These are phyloP conservation scores for Vidua chalybeata DNA, from an alignment of 2,113 vertebrate genomes.

Conservation along the genomic window DNA sequence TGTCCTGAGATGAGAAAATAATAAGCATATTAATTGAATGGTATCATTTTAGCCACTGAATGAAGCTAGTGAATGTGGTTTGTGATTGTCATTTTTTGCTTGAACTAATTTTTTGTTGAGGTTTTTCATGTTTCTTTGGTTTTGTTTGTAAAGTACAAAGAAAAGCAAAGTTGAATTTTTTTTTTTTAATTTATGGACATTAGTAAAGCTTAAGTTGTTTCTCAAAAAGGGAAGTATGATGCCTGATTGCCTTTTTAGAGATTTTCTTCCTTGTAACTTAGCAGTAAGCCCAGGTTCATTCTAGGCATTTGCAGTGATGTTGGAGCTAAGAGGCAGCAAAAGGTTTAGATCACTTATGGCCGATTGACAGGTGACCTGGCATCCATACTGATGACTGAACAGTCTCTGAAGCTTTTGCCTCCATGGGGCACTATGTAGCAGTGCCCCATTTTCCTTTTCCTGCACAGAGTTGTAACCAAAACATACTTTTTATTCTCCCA, in stretches of 20 bases:
- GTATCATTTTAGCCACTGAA: not conserved
- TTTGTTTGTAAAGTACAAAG: not conserved
- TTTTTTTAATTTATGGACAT: not conserved
- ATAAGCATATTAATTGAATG: not conserved
- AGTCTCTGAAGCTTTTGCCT: not conserved
- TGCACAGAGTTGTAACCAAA: not conserved
- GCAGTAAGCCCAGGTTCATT: not conserved
- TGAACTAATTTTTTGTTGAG: not conserved
- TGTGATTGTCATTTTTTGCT: not conserved
- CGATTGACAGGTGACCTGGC: not conserved
- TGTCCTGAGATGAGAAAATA: not conserved
- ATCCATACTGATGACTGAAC: not conserved
- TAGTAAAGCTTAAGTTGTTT: not conserved
- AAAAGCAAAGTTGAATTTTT: not conserved
- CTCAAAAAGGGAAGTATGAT: not conserved
- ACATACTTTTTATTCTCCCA: not conserved
- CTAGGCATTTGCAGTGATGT: not conserved
- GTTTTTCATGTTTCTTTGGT: not conserved
- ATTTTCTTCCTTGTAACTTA: not conserved
- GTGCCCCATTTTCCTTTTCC: not conserved
- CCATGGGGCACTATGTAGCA: rapidly evolving
- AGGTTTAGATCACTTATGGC: not conserved
- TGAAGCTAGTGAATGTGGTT: not conserved
- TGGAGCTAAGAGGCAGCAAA: not conserved
- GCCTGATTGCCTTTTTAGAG: not conserved